Evolutionary conservation across 1,140 invertebrate genomes (phyloP).

Genomic region (Pararge aegeria): DNA sequence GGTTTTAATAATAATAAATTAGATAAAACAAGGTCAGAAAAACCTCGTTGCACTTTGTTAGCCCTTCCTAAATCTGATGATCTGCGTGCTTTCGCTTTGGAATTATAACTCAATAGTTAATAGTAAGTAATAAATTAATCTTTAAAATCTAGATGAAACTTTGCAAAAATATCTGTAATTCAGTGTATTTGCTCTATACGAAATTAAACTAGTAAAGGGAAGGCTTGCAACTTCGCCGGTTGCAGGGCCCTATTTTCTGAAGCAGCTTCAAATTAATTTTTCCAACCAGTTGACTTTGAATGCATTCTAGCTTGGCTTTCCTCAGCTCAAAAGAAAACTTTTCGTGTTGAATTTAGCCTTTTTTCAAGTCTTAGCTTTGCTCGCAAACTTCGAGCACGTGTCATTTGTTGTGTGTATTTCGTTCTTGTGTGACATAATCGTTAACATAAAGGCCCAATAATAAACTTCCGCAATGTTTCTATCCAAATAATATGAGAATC

Average conservation of each 20-base stretch:
- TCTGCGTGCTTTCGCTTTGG: too few relatives aligned
- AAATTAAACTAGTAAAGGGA: constrained; percentile 43
- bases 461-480: too few relatives aligned
- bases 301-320: constrained; percentile 51
- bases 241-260: constrained; percentile 47
- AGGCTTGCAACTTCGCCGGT: constrained; percentile 33
- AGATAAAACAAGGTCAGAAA: too few relatives aligned
- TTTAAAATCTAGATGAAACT: too few relatives aligned
- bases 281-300: constrained; percentile 74
- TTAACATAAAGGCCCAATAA: neutral
- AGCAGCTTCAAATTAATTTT: constrained; percentile 71
- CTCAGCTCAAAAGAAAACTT: constrained; percentile 73
- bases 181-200: neutral
- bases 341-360: constrained; percentile 73
- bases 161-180: too few relatives aligned
- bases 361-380: constrained; percentile 66
- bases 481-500: too few relatives aligned
- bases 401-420: constrained; percentile 55
- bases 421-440: constrained; percentile 36
- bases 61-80: too few relatives aligned
- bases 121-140: too few relatives aligned
- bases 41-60: too few relatives aligned
- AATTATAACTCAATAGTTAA: too few relatives aligned
- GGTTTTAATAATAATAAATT: too few relatives aligned
- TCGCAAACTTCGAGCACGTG: constrained; percentile 61